A percentile compares a stretch with the other conserved stretches of the same genome.
These are phyloP conservation scores for Callocephalon fimbriatum DNA, from an alignment of 2,113 vertebrate genomes.

Conservation along the genomic window DNA sequence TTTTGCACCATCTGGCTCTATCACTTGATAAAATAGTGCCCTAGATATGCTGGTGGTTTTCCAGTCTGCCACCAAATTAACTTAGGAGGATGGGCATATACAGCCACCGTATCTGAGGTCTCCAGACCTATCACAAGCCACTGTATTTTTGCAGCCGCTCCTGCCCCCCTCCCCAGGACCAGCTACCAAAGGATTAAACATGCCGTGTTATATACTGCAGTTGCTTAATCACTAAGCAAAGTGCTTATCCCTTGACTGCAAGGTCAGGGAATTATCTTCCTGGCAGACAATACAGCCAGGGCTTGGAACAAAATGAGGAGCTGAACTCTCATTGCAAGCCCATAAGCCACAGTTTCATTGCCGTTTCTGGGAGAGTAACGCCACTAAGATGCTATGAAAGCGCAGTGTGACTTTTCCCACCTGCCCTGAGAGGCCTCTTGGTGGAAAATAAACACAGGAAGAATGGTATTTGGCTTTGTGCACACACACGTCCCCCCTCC, in stretches of 20 bases:
- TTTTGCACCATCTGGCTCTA: constrained; percentile 8
- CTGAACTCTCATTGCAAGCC: not conserved
- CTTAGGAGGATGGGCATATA: not conserved
- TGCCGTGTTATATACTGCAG: not conserved
- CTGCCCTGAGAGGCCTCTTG: not conserved
- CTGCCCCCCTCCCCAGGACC: not conserved
- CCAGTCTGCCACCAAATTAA: not conserved
- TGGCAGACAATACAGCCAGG: not conserved
- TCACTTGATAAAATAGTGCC: constrained; percentile 35
- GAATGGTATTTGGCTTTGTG: not conserved
- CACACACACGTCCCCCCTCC: not conserved
- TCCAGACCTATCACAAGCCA: not conserved
- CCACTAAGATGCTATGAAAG: not conserved
- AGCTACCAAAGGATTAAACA: constrained; percentile 33
- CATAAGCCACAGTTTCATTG: not conserved
- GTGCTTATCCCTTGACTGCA: constrained; percentile 14
- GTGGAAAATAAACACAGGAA: not conserved
- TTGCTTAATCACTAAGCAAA: constrained; percentile 64
- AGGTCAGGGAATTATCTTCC: constrained; percentile 64
- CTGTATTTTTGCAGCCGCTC: not conserved
- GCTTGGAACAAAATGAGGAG: not conserved
- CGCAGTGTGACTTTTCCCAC: not conserved
- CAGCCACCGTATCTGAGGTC: not conserved
- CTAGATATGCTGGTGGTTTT: constrained; percentile 11
- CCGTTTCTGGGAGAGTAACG: not conserved